These are phyloP conservation scores for Ormyrus rosae DNA, from an alignment of 2,888 invertebrate genomes.

Conservation along the genomic window DNA sequence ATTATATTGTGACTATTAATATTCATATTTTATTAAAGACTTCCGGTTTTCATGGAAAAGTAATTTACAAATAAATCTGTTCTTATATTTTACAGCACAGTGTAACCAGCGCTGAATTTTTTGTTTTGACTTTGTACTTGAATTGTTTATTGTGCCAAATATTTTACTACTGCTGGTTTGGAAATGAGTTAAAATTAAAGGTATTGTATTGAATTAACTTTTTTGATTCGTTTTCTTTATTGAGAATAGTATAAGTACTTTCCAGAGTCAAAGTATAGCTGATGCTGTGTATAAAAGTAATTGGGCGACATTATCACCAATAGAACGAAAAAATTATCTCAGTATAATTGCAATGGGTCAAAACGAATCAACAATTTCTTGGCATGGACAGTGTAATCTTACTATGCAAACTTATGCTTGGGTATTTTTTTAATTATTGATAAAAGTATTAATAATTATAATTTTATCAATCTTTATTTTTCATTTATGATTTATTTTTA, in stretches of 20 bases:
- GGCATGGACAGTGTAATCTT: conserved; percentile 15
- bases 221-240: no score
- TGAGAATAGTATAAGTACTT: no score
- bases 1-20: neutral
- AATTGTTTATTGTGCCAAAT: no score
- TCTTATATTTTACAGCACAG: no score
- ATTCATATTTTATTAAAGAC: neutral
- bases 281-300: conserved; percentile 5
- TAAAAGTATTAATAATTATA: neutral
- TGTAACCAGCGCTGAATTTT: no score
- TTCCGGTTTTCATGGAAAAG: neutral
- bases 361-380: neutral
- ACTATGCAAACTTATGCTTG: conserved; percentile 22
- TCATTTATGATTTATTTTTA: neutral
- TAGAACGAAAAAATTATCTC: neutral
- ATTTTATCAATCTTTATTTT: neutral
- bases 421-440: neutral
- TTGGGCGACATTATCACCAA: neutral
- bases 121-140: no score
- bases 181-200: no score
- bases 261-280: conserved; percentile 11
- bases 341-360: conserved; percentile 6
- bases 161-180: no score
- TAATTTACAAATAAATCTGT: neutral
- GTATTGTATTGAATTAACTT: no score